Base-by-base conservation (phyloP, 2,113 vertebrate species). In the Pteropus alecto region DNA sequence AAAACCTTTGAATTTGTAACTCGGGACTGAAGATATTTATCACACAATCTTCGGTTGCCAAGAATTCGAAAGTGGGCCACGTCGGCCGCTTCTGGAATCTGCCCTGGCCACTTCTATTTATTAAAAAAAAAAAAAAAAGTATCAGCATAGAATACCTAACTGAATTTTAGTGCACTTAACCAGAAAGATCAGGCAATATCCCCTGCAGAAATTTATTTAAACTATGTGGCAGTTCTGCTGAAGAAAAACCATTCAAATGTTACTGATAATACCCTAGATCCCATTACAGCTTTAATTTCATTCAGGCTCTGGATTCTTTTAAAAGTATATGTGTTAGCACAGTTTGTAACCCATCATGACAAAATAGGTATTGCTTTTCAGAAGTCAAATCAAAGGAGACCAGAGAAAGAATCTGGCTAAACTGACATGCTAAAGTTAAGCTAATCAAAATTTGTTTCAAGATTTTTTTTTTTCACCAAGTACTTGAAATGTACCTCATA, bases 1-100 rank as follows among this genome's bases (percentile, higher is more conserved):
- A 97, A 97, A 96, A 92, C 76, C 96, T 98, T 98, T 97, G 96
- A 96, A 90, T 97, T 33, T 54, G 74, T 95, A 79, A 95, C 84
- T 95, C 68, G 81, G 70, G 70, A 71, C 71, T 33, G 33, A 96
- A 96, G 96, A 97, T 96, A 35, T 30, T 94, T 97, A 95, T 97
- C 96, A 60, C 74, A 83, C 35, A 68, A 90, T 74, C 82, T 87
- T 95, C 65, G 70, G 58, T 83, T 93, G 94, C 92, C 92, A 91
- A 65, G 77, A 97, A 84, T 96, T 94, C 65, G 87, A 89, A 97
- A 97, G 83, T 97, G 93, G 97, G 92, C 84, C 95, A 85, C 63
- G 84, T 58, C 19, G 1, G 43, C 70, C 43, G 54, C 46, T 81
- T 30, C 28, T 38, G n/a, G 63, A 96, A 77, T 87, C 76, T 92